Conservation (phyloP, 2,113 vertebrate species). For the Scolopax mira region DNA sequence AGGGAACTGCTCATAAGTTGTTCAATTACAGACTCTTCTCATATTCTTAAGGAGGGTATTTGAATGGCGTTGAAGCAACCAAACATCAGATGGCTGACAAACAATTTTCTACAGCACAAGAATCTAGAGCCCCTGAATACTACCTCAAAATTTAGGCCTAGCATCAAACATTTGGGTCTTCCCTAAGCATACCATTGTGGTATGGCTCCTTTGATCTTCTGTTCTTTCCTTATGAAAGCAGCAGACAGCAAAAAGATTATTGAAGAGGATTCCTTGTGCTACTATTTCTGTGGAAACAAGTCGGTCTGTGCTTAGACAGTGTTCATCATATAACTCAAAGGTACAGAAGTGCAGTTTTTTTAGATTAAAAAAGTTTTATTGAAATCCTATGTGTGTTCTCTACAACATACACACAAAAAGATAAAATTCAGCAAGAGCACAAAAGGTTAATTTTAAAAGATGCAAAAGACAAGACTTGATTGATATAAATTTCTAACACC, state of each 20-base stretch:
- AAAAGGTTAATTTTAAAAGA: neutral
- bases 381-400: neutral
- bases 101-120: neutral
- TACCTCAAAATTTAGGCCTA: neutral
- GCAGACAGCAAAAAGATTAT: neutral
- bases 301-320: neutral
- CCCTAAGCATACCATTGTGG: neutral
- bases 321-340: neutral
- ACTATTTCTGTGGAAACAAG: neutral
- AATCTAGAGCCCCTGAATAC: neutral
- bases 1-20: neutral
- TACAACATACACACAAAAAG: neutral
- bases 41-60: neutral
- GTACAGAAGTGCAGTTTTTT: neutral
- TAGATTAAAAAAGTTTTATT: neutral
- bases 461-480: neutral
- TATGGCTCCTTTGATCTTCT: neutral
- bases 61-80: neutral
- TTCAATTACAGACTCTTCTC: neutral
- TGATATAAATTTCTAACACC: neutral
- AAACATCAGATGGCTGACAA: neutral
- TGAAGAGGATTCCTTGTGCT: neutral
- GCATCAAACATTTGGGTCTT: neutral
- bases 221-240: neutral
- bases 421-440: neutral